Evolutionary conservation across 2,888 invertebrate genomes (phyloP).

Genomic region (Lagria hirta): DNA sequence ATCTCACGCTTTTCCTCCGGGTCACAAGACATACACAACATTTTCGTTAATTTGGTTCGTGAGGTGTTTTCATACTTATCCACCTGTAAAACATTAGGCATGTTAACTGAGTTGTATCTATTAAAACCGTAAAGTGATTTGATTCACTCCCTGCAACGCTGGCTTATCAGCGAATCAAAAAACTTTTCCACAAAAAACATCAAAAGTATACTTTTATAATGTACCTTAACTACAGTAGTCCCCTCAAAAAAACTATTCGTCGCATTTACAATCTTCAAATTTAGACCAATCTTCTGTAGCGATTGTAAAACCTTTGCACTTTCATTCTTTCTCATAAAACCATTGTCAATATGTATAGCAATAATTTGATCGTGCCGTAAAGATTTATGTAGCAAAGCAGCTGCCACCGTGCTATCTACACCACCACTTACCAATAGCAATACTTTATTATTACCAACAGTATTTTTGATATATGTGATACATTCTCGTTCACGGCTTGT

Average conservation of each 20-base stretch:
- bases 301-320: conserved; percentile 63
- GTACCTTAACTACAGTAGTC: conserved; percentile 80
- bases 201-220: no score
- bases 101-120: no score
- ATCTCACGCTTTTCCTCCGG: conserved; percentile 98
- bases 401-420: conserved; percentile 99
- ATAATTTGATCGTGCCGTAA: conserved; percentile 88
- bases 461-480: conserved; percentile 86
- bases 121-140: no score
- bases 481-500: conserved; percentile 85
- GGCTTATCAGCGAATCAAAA: no score
- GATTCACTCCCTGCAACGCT: no score
- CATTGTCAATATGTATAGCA: conserved; percentile 97
- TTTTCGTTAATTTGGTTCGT: conserved; percentile 71
- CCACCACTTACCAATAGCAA: conserved; percentile 95
- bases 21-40: conserved; percentile 81
- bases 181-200: no score
- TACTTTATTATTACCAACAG: conserved; percentile 86
- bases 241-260: conserved; percentile 74
- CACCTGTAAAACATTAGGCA: conserved; percentile 48
- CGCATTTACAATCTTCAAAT: conserved; percentile 69
- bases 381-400: conserved; percentile 89
- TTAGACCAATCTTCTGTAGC: conserved; percentile 43
- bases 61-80: conserved; percentile 35
- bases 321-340: conserved; percentile 97